Percentiles rank a stretch among this genome's conserved stretches.
phyloP scores from a whole-genome alignment of 2,113 vertebrate species.

The Patagioenas fasciata region DNA sequence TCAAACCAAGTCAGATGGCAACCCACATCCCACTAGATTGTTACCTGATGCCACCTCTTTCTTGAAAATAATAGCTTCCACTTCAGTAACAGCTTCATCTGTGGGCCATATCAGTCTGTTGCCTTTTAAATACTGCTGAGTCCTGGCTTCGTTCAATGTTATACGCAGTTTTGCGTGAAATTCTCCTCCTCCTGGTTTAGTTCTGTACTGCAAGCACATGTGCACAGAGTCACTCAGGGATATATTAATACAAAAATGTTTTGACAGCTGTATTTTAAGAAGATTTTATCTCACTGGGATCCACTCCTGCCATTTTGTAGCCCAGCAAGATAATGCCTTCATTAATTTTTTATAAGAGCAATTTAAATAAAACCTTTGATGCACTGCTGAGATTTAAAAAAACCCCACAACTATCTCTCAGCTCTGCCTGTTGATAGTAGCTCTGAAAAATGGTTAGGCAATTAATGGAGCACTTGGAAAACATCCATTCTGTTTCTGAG shows the following conservation, averaged over 20 bases:
- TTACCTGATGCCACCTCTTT: not conserved
- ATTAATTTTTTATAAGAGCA: conserved; percentile 72
- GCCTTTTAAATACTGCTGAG: not conserved
- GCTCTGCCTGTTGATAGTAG: conserved; percentile 47
- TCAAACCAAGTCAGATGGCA: not conserved
- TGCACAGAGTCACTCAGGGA: conserved; percentile 12
- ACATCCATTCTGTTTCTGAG: conserved; percentile 21
- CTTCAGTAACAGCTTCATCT: not conserved
- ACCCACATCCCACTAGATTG: not conserved
- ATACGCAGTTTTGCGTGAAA: not conserved
- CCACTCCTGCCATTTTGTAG: conserved; percentile 60
- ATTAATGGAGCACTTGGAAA: conserved; percentile 50
- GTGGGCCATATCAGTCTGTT: not conserved
- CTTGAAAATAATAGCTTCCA: not conserved
- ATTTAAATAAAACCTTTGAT: conserved; percentile 67
- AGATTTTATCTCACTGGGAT: conserved; percentile 62
- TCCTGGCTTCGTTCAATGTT: not conserved
- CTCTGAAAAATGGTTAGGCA: conserved; percentile 29
- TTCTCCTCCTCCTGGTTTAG: conserved; percentile 13
- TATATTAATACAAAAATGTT: conserved; percentile 44
- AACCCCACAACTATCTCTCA: not conserved
- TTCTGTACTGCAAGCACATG: not conserved
- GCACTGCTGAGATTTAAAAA: conserved; percentile 37
- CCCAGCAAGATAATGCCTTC: conserved; percentile 70
- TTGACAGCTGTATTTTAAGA: conserved; percentile 71